Percentiles rank a stretch among this genome's conserved stretches.
Evolutionary conservation across 2,888 invertebrate genomes (phyloP).

Genomic region (Muschampia plurimacula): DNA sequence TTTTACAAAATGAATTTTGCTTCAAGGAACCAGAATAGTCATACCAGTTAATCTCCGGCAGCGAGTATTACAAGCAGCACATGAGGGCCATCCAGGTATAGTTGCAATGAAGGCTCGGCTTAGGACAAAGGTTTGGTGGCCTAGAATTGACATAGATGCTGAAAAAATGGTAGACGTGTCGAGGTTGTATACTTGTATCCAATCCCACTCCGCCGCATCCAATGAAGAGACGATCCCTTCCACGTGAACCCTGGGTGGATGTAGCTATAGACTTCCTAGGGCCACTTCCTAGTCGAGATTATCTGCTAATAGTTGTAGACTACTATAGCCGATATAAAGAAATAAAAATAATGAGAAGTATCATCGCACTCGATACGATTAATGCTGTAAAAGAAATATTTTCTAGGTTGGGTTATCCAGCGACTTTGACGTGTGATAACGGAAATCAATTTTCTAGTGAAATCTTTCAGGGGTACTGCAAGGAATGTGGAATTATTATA

Average conservation of each 20-base stretch:
- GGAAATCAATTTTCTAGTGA: conserved; percentile 43
- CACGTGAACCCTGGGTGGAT: conserved; percentile 43
- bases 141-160: conserved; percentile 43
- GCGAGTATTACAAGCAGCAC: conserved; percentile 46
- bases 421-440: conserved; percentile 42
- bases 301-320: conserved; percentile 36
- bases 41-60: conserved; percentile 42
- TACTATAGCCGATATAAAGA: conserved; percentile 42
- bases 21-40: conserved; percentile 44
- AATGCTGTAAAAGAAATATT: conserved; percentile 36
- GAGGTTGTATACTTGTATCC: conserved; percentile 45
- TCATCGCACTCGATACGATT: conserved; percentile 32
- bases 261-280: conserved; percentile 50
- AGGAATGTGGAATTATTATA: conserved; percentile 21
- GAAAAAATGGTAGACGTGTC: conserved; percentile 42
- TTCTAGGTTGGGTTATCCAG: conserved; percentile 40
- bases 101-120: conserved; percentile 46
- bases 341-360: conserved; percentile 27
- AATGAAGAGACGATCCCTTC: conserved; percentile 44
- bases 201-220: conserved; percentile 42
- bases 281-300: conserved; percentile 39
- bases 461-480: conserved; percentile 31
- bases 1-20: conserved; percentile 39
- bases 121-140: conserved; percentile 48
- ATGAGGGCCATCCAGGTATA: conserved; percentile 46